Conservation (phyloP, 1,140 invertebrate species). For the Calosoma granatense region DNA sequence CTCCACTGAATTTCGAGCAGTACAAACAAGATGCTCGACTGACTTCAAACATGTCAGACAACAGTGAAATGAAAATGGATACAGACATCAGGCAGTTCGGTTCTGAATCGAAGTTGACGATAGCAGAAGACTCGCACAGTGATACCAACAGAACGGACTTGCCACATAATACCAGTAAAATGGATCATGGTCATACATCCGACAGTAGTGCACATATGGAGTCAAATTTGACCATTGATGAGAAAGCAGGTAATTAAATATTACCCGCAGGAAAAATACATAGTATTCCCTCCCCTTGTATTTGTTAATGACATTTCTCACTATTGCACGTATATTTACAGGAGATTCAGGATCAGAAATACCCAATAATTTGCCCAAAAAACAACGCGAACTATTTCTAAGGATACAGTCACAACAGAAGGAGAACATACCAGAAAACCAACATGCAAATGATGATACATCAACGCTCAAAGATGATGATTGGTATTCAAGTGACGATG, state of each 20-base stretch:
- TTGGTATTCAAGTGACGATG: conserved; percentile 71
- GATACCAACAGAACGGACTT: neutral
- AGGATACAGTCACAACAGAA: conserved; percentile 58
- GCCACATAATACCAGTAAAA: no score
- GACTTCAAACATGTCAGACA: conserved; percentile 2
- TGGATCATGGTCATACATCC: neutral
- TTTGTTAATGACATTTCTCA: neutral
- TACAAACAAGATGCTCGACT: conserved; percentile 18
- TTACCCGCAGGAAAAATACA: no score
- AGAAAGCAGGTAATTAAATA: neutral
- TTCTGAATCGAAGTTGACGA: neutral
- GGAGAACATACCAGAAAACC: conserved; percentile 35
- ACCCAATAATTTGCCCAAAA: conserved; percentile 49
- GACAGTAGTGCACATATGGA: neutral
- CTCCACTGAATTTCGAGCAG: conserved; percentile 12
- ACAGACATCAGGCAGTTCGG: conserved; percentile 4
- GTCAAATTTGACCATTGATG: neutral
- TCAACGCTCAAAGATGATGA: conserved; percentile 48
- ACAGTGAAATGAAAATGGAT: conserved; percentile 23
- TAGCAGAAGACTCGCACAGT: neutral
- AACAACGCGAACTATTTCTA: conserved; percentile 54
- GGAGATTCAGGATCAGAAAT: conserved; percentile 22
- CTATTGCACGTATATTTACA: neutral
- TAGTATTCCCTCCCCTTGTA: no score
- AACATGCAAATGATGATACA: conserved; percentile 39